These are phyloP conservation scores for Micrasema longulum DNA, from an alignment of 1,140 invertebrate genomes.

Conservation along the genomic window DNA sequence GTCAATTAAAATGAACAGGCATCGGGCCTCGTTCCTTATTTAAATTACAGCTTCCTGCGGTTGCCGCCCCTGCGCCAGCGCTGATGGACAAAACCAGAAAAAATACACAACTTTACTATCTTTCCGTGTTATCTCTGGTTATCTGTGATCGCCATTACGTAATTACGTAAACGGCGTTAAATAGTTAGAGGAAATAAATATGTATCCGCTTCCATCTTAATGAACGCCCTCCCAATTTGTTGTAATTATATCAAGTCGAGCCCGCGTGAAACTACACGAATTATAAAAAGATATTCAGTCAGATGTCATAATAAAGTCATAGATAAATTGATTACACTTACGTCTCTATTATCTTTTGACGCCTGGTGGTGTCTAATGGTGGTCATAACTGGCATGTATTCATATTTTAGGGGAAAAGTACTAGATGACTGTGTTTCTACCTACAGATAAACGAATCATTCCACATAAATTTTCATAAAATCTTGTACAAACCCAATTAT, in stretches of 20 bases:
- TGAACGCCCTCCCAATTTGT: slow-evolving; percentile 24
- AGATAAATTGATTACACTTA: slow-evolving; percentile 43
- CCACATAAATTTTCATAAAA: no score
- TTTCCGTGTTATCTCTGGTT: slow-evolving; percentile 30
- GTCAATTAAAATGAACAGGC: slow-evolving; percentile 42
- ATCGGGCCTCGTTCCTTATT: slow-evolving; percentile 39
- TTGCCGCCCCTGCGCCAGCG: slow-evolving; percentile 21
- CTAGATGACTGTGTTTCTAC: no score
- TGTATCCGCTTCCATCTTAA: slow-evolving; percentile 28
- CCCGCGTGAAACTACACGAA: slow-evolving; percentile 42
- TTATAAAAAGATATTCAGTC: slow-evolving; percentile 35
- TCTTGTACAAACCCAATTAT: no score
- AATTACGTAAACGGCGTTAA: slow-evolving; percentile 26
- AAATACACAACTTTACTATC: slow-evolving; percentile 26
- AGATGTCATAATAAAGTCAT: slow-evolving; percentile 46
- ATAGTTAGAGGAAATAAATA: slow-evolving; percentile 30
- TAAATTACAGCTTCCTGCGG: slow-evolving; percentile 44
- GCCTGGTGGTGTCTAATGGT: slow-evolving; percentile 25
- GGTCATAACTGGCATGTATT: no score
- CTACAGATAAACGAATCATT: no score
- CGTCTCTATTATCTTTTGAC: slow-evolving; percentile 36
- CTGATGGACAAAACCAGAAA: slow-evolving; percentile 38
- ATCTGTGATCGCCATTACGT: slow-evolving; percentile 28
- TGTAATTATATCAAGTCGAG: slow-evolving; percentile 1
- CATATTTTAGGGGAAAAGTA: no score